Evolutionary conservation across 2,113 vertebrate genomes (phyloP), one percentile per base, ranked within the genome.

Genomic region (Saimiri boliviensis): DNA sequence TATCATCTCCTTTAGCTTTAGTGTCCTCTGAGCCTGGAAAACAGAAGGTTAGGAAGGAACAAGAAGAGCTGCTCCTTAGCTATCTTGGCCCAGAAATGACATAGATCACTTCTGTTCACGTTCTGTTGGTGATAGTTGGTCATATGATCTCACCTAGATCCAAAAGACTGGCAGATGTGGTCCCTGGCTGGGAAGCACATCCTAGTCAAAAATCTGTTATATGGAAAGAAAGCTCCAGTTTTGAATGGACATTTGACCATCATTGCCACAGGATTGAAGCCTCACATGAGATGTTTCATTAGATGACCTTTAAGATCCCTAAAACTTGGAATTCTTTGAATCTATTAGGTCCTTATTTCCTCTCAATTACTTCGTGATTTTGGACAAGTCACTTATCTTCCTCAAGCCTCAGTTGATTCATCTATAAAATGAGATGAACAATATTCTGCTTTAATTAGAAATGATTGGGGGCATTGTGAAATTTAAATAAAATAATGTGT

Each of bases 201-300:
- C 23, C 4, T 19, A n/a, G 17, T 42, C 56, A 14, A 2, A 12
- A n/a, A 35, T 45, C 25, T n/a, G 8, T 3, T 0, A 6, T 4
- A 8, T 45, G 19, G 42, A 66, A 32, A 71, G 52, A 42, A 80
- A 47, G 14, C 6, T 52, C 25, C 9, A 49, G 20, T 32, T 86
- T 4, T 27, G 70, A 52, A 21, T 35, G 25, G 54, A 54, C 1
- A 23, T 9, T 8, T 45, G 40, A 35, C 71, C 35, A 70, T 23
- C 11, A 16, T 6, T 17, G 70, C 20, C 7, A 3, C 16, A n/a
- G 25, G 12, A 88, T 3, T 30, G 32, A 73, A 23, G 14, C 54
- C 27, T 66, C 40, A 1, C 47, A 13, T 3, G 35, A 42, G 74
- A 68, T 5, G 6, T 40, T 70, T 66, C 32, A 17, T 37, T 58